Conservation (phyloP, 23 tunicate species). For the Halocynthia roretzi region DNA sequence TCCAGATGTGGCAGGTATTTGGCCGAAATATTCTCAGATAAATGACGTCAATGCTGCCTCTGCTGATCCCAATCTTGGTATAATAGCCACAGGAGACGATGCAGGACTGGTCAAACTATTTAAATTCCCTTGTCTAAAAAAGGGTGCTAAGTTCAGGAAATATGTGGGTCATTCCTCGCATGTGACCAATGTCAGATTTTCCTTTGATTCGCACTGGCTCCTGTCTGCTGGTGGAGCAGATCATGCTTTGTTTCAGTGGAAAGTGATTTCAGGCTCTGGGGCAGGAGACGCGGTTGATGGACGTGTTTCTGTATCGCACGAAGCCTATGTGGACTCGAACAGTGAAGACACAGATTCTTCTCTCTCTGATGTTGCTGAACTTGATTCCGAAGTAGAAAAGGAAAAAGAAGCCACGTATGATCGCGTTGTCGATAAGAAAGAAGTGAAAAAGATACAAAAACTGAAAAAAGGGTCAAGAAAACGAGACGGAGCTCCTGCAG, state of each 20-base stretch:
- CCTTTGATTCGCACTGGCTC: constrained; percentile 69
- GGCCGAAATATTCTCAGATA: constrained; percentile 95
- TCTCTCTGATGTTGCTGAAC: constrained; percentile 85
- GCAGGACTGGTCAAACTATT: constrained; percentile 92
- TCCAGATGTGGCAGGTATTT: constrained; percentile 87
- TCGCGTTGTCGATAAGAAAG: constrained; percentile 76
- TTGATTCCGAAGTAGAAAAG: constrained; percentile 89
- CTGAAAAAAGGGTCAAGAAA: constrained; percentile 26
- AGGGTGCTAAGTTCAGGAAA: constrained; percentile 90
- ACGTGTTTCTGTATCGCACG: not conserved
- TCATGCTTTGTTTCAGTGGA: constrained; percentile 97
- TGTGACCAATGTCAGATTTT: constrained; percentile 94
- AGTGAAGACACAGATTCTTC: constrained; percentile 84
- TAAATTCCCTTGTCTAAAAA: constrained; percentile 77
- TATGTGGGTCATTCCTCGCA: constrained; percentile 98
- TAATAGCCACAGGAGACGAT: constrained; percentile 93
- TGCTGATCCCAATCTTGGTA: constrained; percentile 39
- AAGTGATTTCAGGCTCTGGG: constrained; percentile 12
- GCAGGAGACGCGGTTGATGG: constrained; percentile 6
- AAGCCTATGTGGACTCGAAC: constrained; percentile 50
- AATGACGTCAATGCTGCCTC: constrained; percentile 95
- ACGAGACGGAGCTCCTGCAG: constrained; percentile 32
- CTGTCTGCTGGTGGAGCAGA: constrained; percentile 96
- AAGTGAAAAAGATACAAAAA: constrained; percentile 51
- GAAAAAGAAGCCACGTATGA: constrained; percentile 85